Evolutionary conservation across 1,140 invertebrate species (phyloP), one percentile per base, ranked within the genome.

Genomic region (Psilanteris sp.): DNA sequence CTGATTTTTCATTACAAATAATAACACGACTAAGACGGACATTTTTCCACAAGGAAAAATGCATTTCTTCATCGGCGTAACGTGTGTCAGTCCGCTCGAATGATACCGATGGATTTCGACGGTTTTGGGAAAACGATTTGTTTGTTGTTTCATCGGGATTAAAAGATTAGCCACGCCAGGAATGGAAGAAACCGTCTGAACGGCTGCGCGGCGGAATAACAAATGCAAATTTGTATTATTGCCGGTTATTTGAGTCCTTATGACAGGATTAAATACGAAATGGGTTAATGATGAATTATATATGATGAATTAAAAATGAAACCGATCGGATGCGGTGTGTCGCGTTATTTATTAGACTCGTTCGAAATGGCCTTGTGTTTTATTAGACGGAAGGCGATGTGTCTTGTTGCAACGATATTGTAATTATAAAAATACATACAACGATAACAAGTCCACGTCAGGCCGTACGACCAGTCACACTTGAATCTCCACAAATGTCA

Each of bases 391-490:
- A 66, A 66, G 59, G 59, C 57, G 59, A 44, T 32, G 55, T 52
- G 52, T 73, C 52, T 73, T 52, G 37, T 73, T 66, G 6, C 36
- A 57, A 37, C 41, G 70, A 73, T 64, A 64, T 61, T 62, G 32
- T 67, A 68, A 75, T 75, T 68, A 68, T 46, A 55, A 62, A 46
- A 68, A 50, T 41, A 75, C 57, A 34, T 48, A 26, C 34, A 26
- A 59, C 32, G 62, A 75, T 75, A 75, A 75, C 71, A 67, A 67
- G 61, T 46, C 70, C n/a, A 66, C 44, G 54, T 73, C 52, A 59
- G 59, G 34, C 54, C 52, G 59, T 73, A 50, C 34, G 34, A 73
- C 57, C 66, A 37, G 70, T 57, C 66, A 70, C 46, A 46, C 46
- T 52, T 61, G 54, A 70, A 70, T 61, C 52, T 29, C 37, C 29